phyloP scores from a whole-genome alignment of 2,888 invertebrate species.

The Tiphia femorata region DNA sequence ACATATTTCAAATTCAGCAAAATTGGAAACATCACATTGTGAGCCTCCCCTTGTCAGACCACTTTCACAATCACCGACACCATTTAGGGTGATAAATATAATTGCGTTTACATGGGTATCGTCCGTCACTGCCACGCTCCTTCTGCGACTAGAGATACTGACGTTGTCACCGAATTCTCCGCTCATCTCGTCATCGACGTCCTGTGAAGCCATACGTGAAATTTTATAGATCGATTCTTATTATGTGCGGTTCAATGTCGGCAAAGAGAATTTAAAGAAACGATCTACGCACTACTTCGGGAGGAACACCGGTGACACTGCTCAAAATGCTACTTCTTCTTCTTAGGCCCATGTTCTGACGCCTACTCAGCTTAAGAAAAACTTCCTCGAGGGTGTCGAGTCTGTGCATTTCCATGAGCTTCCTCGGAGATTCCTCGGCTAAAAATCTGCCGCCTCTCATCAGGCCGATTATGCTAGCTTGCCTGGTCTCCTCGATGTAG shows the following conservation, averaged over 20 bases:
- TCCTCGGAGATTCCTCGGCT: conserved; percentile 86
- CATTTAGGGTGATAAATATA: too few species aligned
- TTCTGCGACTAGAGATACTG: conserved; percentile 80
- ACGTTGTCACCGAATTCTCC: conserved; percentile 91
- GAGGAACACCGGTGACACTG: conserved; percentile 73
- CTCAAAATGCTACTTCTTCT: conserved; percentile 85
- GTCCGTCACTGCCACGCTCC: conserved; percentile 74
- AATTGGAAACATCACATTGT: too few species aligned
- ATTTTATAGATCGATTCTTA: background rate
- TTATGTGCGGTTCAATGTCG: background rate
- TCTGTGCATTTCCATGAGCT: conserved; percentile 79
- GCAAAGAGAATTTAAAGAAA: background rate
- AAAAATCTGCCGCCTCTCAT: conserved; percentile 87
- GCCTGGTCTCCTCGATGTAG: conserved; percentile 89
- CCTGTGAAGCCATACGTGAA: conserved; percentile 38
- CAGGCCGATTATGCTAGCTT: conserved; percentile 85
- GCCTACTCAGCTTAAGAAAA: conserved; percentile 83
- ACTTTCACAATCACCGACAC: too few species aligned
- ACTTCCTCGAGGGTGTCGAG: conserved; percentile 84
- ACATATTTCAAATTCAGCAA: too few species aligned
- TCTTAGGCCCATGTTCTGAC: conserved; percentile 86
- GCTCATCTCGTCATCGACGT: conserved; percentile 76
- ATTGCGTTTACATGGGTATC: conserved; percentile 49
- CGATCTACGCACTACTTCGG: conserved; percentile 60
- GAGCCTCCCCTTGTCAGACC: too few species aligned